These are phyloP conservation scores for Synanthedon andrenaeformis DNA, from an alignment of 2,888 invertebrate species.

Conservation along the genomic window DNA sequence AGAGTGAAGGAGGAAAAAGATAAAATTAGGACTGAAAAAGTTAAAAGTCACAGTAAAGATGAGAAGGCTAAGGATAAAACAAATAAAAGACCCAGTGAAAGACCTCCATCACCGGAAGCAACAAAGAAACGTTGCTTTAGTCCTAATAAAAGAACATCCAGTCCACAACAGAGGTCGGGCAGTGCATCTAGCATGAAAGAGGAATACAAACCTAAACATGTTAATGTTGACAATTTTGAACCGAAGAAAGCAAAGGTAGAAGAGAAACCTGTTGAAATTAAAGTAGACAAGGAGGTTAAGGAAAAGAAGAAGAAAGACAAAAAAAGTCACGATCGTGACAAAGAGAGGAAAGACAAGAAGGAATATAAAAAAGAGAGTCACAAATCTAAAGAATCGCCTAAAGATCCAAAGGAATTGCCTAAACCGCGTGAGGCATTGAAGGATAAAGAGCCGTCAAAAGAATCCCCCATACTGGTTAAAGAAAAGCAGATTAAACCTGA, in stretches of 20 bases:
- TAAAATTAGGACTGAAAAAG: conserved; percentile 58
- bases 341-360: conserved; percentile 70
- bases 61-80: conserved; percentile 69
- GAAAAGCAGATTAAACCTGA: conserved; percentile 50
- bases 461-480: conserved; percentile 32
- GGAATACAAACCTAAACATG: conserved; percentile 49
- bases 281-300: conserved; percentile 62
- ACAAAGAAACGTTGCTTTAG: conserved; percentile 48
- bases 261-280: conserved; percentile 65
- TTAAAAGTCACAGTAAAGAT: conserved; percentile 69
- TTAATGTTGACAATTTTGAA: conserved; percentile 31
- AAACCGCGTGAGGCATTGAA: conserved; percentile 44
- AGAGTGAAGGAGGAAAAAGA: conserved; percentile 61
- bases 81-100: conserved; percentile 57
- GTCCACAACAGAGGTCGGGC: conserved; percentile 45
- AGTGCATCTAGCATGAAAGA: conserved; percentile 59
- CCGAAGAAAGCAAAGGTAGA: conserved; percentile 53
- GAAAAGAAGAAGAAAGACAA: conserved; percentile 74
- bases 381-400: conserved; percentile 55
- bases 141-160: conserved; percentile 40
- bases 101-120: conserved; percentile 48
- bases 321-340: conserved; percentile 73
- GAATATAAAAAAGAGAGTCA: conserved; percentile 71
- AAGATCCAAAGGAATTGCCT: conserved; percentile 40
- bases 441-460: conserved; percentile 40